Conservation (phyloP, 2,888 invertebrate genomes). For the Anorthoa munda region DNA sequence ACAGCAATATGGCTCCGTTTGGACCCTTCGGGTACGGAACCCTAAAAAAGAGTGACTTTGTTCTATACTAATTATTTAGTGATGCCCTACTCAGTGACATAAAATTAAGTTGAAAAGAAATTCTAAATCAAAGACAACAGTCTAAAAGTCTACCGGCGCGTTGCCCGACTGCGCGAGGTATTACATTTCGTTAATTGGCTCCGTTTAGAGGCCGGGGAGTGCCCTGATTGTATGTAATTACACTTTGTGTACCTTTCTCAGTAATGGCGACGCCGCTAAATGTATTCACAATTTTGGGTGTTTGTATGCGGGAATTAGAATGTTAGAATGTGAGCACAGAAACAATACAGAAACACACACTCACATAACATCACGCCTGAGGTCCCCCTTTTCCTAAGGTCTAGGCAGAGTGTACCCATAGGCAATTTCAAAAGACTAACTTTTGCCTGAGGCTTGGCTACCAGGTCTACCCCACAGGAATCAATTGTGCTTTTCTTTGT, state of each 20-base stretch:
- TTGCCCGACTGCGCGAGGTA: constrained; percentile 40
- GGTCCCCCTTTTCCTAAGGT: no score
- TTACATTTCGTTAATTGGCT: constrained; percentile 68
- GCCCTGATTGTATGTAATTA: constrained; percentile 67
- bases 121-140: constrained; percentile 33
- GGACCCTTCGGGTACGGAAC: no score
- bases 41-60: no score
- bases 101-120: constrained; percentile 12
- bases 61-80: no score
- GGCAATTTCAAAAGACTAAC: no score
- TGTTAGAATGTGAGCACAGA: neutral
- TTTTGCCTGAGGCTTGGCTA: no score
- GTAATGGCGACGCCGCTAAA: constrained; percentile 57
- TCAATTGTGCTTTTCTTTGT: no score
- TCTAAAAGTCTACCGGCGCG: constrained; percentile 21
- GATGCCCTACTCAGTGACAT: neutral
- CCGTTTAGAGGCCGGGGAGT: constrained; percentile 62
- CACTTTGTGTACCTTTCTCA: constrained; percentile 63
- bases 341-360: no score
- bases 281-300: constrained; percentile 44
- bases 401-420: no score
- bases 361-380: no score
- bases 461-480: no score
- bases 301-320: constrained; percentile 12
- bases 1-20: no score